phyloP scores from a whole-genome alignment of 2,113 vertebrate species.

The Periophthalmus modestus region DNA sequence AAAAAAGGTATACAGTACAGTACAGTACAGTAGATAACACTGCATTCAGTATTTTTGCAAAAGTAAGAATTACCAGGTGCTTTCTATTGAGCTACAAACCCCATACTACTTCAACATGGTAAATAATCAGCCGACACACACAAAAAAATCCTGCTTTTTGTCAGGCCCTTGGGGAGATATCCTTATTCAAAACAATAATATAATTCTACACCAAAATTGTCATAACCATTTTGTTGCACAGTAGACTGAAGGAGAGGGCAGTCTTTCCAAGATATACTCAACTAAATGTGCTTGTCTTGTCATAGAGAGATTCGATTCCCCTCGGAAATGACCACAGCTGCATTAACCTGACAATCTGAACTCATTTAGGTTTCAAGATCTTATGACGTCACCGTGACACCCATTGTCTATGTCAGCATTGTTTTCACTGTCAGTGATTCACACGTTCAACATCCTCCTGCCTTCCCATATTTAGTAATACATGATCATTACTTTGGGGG shows the following conservation, averaged over 20 bases:
- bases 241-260: not conserved
- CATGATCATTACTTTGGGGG: conserved; percentile 3
- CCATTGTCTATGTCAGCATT: not conserved
- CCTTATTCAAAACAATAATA: too few relatives aligned
- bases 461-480: not conserved
- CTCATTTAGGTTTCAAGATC: not conserved
- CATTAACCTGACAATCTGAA: not conserved
- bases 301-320: not conserved
- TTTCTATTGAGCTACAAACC: not conserved
- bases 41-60: not conserved
- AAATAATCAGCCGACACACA: too few relatives aligned
- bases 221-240: not conserved
- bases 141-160: too few relatives aligned
- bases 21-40: too few relatives aligned
- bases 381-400: not conserved
- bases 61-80: not conserved
- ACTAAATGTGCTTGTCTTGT: not conserved
- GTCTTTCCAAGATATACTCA: not conserved
- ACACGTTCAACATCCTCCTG: not conserved
- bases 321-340: not conserved
- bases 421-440: not conserved
- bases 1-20: not conserved
- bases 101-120: not conserved
- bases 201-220: too few relatives aligned
- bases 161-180: too few relatives aligned